A percentile compares a stretch with the other conserved stretches of the same genome.
These are phyloP conservation scores for Amitus sp. DNA, from an alignment of 2,888 invertebrate species.

Conservation along the genomic window DNA sequence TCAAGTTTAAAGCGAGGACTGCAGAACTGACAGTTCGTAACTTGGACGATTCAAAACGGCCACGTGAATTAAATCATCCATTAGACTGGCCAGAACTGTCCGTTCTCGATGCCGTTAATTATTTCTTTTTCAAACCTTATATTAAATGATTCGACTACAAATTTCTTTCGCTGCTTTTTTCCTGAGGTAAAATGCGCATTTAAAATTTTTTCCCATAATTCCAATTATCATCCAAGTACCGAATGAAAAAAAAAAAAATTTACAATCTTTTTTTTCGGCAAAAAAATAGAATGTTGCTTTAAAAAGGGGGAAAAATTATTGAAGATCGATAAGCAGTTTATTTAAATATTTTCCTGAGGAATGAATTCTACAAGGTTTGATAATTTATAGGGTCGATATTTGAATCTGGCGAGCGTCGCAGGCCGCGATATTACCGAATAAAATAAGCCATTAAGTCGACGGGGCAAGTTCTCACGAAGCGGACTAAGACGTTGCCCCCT, in stretches of 20 bases:
- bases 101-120: conserved; percentile 47
- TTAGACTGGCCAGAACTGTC: conserved; percentile 53
- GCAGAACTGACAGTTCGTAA: conserved; percentile 15
- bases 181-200: neutral
- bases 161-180: conserved; percentile 18
- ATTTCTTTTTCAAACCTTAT: too few species aligned
- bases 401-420: conserved; percentile 40
- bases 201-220: neutral
- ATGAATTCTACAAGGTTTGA: conserved; percentile 26
- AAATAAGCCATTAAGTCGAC: conserved; percentile 62
- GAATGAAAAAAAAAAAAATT: neutral
- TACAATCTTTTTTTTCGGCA: too few species aligned
- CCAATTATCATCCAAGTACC: neutral
- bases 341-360: conserved; percentile 11
- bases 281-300: neutral
- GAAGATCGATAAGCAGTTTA: conserved; percentile 10
- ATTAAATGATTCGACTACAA: conserved; percentile 57
- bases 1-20: conserved; percentile 49
- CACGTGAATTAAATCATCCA: conserved; percentile 60
- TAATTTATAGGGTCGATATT: conserved; percentile 46
- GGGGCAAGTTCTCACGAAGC: conserved; percentile 46
- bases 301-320: neutral
- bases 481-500: conserved; percentile 39
- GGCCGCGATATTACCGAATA: conserved; percentile 57
- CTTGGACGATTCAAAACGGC: conserved; percentile 19